Conservation (phyloP, 2,888 invertebrate species). For the Melinaea menophilus region DNA sequence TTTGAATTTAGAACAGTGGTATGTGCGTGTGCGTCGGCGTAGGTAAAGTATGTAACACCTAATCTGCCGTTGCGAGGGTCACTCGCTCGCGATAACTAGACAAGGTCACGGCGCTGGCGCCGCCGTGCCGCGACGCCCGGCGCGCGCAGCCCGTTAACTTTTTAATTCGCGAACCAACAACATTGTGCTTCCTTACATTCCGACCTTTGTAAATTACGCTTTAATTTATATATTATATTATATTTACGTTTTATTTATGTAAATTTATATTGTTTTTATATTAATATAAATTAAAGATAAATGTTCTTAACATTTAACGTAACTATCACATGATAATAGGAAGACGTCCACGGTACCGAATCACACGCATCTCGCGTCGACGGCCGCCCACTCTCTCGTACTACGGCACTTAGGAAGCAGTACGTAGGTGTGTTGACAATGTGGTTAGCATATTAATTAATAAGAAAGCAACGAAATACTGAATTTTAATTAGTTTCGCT, state of each 20-base stretch:
- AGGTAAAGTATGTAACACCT: conserved; percentile 41
- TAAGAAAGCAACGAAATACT: conserved; percentile 69
- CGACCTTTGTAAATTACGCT: too few species aligned
- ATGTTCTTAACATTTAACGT: neutral
- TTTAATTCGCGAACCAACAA: conserved; percentile 68
- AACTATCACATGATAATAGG: neutral
- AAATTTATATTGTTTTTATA: neutral
- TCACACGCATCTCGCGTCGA: conserved; percentile 41
- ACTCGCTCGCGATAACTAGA: conserved; percentile 70
- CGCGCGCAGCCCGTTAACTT: conserved; percentile 65
- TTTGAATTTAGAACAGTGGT: conserved; percentile 6
- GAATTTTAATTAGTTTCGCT: conserved; percentile 47
- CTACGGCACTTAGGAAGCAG: conserved; percentile 25
- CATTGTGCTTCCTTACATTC: too few species aligned
- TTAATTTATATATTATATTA: neutral
- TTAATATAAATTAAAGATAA: neutral
- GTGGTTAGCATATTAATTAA: conserved; percentile 75
- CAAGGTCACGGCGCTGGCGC: conserved; percentile 75
- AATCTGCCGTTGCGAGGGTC: conserved; percentile 68
- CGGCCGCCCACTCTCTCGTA: conserved; percentile 31
- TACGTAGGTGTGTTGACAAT: conserved; percentile 70
- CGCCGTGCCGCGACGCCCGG: conserved; percentile 55
- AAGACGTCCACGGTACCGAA: conserved; percentile 46
- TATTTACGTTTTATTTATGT: neutral
- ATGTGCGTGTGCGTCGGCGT: conserved; percentile 20